A percentile compares a stretch with the other conserved stretches of the same genome.
Evolutionary conservation across 1,140 invertebrate species (phyloP).

Genomic region (Lepeophtheirus salmonis): DNA sequence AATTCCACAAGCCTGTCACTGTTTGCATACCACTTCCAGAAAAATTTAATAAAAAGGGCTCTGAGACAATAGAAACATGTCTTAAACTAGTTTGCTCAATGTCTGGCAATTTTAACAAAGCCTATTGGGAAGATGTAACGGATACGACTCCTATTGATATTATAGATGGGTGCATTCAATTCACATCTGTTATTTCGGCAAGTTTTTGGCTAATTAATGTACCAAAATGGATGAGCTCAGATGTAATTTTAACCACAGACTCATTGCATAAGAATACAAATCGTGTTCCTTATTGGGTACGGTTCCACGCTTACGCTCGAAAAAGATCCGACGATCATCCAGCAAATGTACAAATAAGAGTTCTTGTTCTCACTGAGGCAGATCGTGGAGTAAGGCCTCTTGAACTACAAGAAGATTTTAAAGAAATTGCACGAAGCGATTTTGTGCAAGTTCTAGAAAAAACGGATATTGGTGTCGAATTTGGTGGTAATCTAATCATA

Average conservation of each 20-base stretch:
- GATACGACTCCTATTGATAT: slow-evolving; percentile 1
- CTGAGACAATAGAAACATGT: slow-evolving; percentile 2
- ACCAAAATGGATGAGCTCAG: slow-evolving; percentile 17
- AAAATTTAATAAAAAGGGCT: neutral
- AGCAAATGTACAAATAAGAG: neutral
- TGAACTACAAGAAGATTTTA: slow-evolving; percentile 12
- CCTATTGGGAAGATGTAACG: slow-evolving; percentile 18
- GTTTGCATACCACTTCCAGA: slow-evolving; percentile 14
- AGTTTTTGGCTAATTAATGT: slow-evolving; percentile 14
- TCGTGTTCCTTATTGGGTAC: slow-evolving; percentile 1
- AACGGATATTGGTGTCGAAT: neutral
- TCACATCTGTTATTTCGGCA: slow-evolving; percentile 15
- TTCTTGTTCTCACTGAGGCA: slow-evolving; percentile 8
- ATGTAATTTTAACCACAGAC: neutral
- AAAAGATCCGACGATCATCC: neutral
- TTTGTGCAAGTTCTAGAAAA: neutral
- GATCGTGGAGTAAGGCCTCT: neutral
- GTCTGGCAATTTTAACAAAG: slow-evolving; percentile 4
- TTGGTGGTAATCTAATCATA: slow-evolving; percentile 7
- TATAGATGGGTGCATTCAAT: slow-evolving; percentile 3
- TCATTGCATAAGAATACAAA: slow-evolving; percentile 2
- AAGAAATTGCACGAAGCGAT: neutral
- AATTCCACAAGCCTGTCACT: slow-evolving; percentile 18
- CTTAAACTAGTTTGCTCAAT: slow-evolving; percentile 16
- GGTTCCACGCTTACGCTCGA: slow-evolving; percentile 6